These are phyloP conservation scores for Ormyrus rosae DNA, from an alignment of 2,888 invertebrate genomes.

Conservation along the genomic window DNA sequence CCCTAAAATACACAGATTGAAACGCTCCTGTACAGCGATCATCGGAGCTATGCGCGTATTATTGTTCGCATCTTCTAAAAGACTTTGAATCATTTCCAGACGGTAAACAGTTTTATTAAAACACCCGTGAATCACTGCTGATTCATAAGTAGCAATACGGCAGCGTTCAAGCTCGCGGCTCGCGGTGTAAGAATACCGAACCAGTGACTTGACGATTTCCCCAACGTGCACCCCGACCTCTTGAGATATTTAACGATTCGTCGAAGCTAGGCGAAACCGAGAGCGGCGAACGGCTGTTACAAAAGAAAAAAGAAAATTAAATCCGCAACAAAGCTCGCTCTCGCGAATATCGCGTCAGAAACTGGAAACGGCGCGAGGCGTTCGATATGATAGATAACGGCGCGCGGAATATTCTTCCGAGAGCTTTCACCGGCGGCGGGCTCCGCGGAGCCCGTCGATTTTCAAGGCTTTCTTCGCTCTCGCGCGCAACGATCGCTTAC, in stretches of 20 bases:
- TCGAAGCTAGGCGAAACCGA: not conserved
- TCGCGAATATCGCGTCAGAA: too few relatives aligned
- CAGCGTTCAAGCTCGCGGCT: too few relatives aligned
- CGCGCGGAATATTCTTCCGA: conserved; percentile 16
- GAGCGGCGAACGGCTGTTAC: too few relatives aligned
- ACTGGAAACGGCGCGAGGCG: conserved; percentile 20
- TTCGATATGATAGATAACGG: conserved; percentile 42
- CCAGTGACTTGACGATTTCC: too few relatives aligned
- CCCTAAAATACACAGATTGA: too few relatives aligned
- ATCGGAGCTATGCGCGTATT: too few relatives aligned
- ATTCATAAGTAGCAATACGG: conserved; percentile 6
- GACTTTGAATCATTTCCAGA: conserved; percentile 2
- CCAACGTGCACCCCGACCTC: too few relatives aligned
- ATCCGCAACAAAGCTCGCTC: too few relatives aligned
- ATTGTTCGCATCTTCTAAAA: not conserved
- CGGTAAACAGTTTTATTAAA: conserved; percentile 16
- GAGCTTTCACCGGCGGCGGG: conserved; percentile 35
- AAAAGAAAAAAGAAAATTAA: too few relatives aligned
- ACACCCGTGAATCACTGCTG: conserved; percentile 17
- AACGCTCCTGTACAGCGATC: too few relatives aligned
- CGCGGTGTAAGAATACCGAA: too few relatives aligned
- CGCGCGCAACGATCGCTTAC: conserved; percentile 20
- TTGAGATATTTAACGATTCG: not conserved
- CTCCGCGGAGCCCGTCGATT: conserved; percentile 41
- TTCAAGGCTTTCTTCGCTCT: conserved; percentile 45